phyloP scores from a whole-genome alignment of 2,888 invertebrate species.

The Ceraclea dissimilis region DNA sequence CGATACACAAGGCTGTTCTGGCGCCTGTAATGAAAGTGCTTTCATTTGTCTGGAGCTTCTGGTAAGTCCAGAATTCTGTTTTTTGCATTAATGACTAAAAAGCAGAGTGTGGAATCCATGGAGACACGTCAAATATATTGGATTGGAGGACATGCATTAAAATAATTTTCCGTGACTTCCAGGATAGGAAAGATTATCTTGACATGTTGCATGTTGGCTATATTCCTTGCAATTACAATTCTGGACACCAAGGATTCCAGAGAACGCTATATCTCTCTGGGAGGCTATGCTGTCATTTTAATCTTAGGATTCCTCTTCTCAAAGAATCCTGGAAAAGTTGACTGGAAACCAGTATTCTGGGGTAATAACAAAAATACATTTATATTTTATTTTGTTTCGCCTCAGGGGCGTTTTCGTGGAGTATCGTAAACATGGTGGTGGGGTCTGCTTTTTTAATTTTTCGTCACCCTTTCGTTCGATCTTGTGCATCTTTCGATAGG shows the following conservation, averaged over 20 bases:
- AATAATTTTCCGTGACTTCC: too few relatives aligned
- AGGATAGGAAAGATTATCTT: constrained; percentile 45
- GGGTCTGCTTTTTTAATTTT: too few relatives aligned
- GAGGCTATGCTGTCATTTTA: constrained; percentile 59
- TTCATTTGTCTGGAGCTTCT: constrained; percentile 31
- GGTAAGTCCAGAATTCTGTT: constrained; percentile 31
- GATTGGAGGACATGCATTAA: too few relatives aligned
- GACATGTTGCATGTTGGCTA: constrained; percentile 39
- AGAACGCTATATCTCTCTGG: constrained; percentile 58
- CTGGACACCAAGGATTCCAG: constrained; percentile 53
- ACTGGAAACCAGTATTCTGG: constrained; percentile 64
- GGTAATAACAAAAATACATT: constrained; percentile 58
- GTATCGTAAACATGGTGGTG: too few relatives aligned
- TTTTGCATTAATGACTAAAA: too few relatives aligned
- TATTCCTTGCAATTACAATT: constrained; percentile 52
- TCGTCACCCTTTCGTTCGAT: too few relatives aligned
- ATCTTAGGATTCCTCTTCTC: constrained; percentile 47
- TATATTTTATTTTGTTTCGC: constrained; percentile 62
- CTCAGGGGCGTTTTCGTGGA: too few relatives aligned
- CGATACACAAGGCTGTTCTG: constrained; percentile 37
- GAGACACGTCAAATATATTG: too few relatives aligned
- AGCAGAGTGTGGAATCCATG: too few relatives aligned
- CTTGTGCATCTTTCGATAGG: too few relatives aligned
- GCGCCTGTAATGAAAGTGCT: constrained; percentile 29
- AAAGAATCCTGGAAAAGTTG: constrained; percentile 50